Conservation (phyloP, 1,140 invertebrate species). For the Harpegnathos saltator region DNA sequence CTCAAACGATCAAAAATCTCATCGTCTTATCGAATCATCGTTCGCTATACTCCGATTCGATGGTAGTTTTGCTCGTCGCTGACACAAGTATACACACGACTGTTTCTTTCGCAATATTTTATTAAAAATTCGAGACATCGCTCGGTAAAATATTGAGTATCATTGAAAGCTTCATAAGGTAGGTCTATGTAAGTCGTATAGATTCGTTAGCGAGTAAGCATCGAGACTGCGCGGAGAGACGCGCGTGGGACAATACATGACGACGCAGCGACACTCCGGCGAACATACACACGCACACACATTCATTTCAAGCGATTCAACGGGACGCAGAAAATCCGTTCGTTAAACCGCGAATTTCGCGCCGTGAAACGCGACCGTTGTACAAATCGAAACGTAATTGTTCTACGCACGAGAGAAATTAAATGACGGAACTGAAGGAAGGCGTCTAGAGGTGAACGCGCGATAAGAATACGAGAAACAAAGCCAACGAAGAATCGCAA, state of each 20-base stretch:
- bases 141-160: conserved; percentile 26
- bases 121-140: conserved; percentile 57
- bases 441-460: conserved; percentile 26
- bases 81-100: background rate
- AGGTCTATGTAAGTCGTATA: conserved; percentile 52
- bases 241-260: conserved; percentile 14
- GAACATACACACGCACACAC: conserved; percentile 4
- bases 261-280: conserved; percentile 8
- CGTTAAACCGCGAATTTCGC: background rate
- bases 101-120: conserved; percentile 51
- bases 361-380: no score
- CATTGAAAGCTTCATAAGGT: background rate
- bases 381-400: background rate
- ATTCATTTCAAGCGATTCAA: conserved; percentile 35
- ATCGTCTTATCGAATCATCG: conserved; percentile 1
- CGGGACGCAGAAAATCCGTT: background rate
- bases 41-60: conserved; percentile 3
- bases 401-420: background rate
- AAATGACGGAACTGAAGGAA: background rate
- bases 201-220: conserved; percentile 54
- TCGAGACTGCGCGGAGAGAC: conserved; percentile 3
- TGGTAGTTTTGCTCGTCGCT: background rate
- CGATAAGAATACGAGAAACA: background rate
- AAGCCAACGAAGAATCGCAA: background rate
- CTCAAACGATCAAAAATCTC: background rate